Conservation (phyloP, 2,797 vertebrate species). For the Diplodus sargus region DNA sequence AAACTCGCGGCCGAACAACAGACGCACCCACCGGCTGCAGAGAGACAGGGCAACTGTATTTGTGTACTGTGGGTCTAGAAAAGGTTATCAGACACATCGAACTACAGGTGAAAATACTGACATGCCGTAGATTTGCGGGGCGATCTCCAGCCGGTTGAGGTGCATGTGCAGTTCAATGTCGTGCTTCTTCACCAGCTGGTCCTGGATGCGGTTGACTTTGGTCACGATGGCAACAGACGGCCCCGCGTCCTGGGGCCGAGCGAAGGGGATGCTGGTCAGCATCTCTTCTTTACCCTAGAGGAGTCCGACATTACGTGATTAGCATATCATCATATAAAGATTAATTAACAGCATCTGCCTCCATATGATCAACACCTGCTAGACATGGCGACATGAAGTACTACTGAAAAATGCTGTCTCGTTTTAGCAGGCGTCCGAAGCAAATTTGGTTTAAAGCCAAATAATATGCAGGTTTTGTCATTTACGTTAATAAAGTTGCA, state of each 20-base stretch:
- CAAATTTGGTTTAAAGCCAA: neutral
- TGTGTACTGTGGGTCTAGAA: neutral
- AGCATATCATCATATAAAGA: slow-evolving; percentile 5
- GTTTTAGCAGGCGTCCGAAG: neutral
- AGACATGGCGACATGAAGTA: neutral
- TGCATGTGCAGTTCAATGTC: slow-evolving; percentile 98
- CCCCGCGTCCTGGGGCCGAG: slow-evolving; percentile 94
- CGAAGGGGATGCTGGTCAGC: slow-evolving; percentile 95
- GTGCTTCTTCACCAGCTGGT: slow-evolving; percentile 97
- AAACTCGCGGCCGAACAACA: slow-evolving; percentile 97
- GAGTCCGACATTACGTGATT: slow-evolving; percentile 17
- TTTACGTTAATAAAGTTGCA: neutral
- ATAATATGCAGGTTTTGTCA: neutral
- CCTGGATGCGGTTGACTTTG: slow-evolving; percentile 99
- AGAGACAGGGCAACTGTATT: neutral
- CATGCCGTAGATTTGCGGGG: slow-evolving; percentile 98
- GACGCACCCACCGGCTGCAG: slow-evolving; percentile 94
- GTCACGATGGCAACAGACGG: slow-evolving; percentile 97
- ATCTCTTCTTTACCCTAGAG: slow-evolving; percentile 94
- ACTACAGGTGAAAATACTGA: slow-evolving; percentile 82
- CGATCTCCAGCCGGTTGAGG: slow-evolving; percentile 97
- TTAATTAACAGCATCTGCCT: slow-evolving; percentile 4
- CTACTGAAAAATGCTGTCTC: neutral
- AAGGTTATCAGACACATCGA: neutral
- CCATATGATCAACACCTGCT: neutral